Conservation (phyloP, 2,797 vertebrate species). For the Cynopterus sphinx region DNA sequence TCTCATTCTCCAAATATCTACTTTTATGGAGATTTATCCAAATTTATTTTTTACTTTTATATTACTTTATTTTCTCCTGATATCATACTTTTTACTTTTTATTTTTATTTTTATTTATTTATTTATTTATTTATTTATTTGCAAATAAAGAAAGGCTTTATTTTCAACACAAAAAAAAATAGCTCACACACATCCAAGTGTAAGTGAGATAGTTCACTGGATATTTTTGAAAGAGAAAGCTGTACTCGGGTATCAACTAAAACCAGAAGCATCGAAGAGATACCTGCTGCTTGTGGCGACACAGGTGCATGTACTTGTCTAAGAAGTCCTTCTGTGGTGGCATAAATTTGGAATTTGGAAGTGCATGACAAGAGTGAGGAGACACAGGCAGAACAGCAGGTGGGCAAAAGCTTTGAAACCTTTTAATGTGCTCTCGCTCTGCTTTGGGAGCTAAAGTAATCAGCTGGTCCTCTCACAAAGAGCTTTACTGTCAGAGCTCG, state of each 20-base stretch:
- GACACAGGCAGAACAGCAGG: not conserved
- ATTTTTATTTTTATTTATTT: too few relatives aligned
- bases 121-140: too few relatives aligned
- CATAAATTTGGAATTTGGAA: not conserved
- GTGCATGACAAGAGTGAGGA: not conserved
- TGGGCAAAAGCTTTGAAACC: not conserved
- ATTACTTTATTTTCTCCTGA: not conserved
- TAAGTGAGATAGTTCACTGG: not conserved
- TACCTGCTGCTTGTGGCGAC: not conserved
- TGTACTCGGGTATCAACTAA: not conserved
- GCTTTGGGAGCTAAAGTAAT: not conserved
- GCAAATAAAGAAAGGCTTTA: constrained; percentile 68
- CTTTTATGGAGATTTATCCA: not conserved
- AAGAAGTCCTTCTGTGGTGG: not conserved
- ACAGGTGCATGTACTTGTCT: not conserved
- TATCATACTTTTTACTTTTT: not conserved
- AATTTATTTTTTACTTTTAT: not conserved
- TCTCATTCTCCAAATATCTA: not conserved
- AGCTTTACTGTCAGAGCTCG: constrained; percentile 42
- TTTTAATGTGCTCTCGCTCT: not conserved
- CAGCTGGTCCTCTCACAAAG: constrained; percentile 25
- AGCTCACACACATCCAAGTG: constrained; percentile 28
- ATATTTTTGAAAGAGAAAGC: constrained; percentile 51
- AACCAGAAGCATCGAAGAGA: not conserved
- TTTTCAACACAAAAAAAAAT: constrained; percentile 68